phyloP scores from a whole-genome alignment of 2,797 vertebrate genomes.

The Gila robusta region DNA sequence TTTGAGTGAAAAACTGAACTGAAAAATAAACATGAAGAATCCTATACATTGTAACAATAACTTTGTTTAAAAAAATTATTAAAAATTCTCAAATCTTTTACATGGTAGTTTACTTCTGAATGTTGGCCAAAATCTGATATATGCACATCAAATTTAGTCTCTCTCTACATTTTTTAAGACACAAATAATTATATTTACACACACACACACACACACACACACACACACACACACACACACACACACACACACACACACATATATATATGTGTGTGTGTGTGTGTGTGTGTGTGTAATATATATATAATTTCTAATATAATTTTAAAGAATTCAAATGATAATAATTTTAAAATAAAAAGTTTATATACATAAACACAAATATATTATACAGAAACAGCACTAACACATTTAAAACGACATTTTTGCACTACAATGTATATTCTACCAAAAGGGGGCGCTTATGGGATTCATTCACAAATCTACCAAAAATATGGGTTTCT shows the following conservation, averaged over 20 bases:
- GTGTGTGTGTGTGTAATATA: too few relatives aligned
- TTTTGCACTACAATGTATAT: conserved; percentile 8
- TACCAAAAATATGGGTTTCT: not conserved
- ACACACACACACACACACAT: not conserved
- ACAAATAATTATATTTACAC: too few relatives aligned
- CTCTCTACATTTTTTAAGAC: too few relatives aligned
- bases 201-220: too few relatives aligned
- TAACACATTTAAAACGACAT: not conserved
- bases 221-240: too few relatives aligned
- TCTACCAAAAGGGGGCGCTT: conserved; percentile 29
- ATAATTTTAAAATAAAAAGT: not conserved
- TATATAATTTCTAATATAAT: not conserved
- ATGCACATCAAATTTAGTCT: too few relatives aligned
- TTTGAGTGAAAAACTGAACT: not conserved
- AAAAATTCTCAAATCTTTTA: not conserved
- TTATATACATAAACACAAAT: not conserved
- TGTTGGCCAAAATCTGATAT: too few relatives aligned
- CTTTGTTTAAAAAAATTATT: not conserved
- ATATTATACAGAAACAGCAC: not conserved
- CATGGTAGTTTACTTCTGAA: too few relatives aligned
- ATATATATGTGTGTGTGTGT: too few relatives aligned
- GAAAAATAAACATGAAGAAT: not conserved
- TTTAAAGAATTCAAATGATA: not conserved
- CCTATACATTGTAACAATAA: not conserved
- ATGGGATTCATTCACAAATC: conserved; percentile 35